phyloP scores from a whole-genome alignment of 2,797 vertebrate species.

The Ctenopoma kingsleyae region DNA sequence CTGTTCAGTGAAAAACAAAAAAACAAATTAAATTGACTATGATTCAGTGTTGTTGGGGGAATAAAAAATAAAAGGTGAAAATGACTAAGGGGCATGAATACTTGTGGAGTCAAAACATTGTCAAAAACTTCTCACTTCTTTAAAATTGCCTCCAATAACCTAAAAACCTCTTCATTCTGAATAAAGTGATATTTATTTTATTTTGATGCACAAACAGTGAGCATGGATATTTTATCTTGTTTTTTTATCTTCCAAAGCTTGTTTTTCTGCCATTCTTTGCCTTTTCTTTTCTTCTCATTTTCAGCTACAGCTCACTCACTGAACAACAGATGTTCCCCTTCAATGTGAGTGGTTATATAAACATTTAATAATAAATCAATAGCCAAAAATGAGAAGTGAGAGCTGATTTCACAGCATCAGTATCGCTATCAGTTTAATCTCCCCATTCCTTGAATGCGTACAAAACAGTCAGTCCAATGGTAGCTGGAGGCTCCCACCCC shows the following conservation, averaged over 20 bases:
- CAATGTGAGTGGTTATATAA: conserved; percentile 49
- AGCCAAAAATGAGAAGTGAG: conserved; percentile 26
- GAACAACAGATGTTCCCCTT: conserved; percentile 29
- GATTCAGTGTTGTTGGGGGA: no score
- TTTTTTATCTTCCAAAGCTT: neutral
- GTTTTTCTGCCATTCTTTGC: conserved; percentile 12
- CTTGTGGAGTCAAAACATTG: no score
- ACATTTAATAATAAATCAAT: conserved; percentile 65
- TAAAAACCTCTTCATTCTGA: neutral
- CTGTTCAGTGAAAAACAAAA: no score
- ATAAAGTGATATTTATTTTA: neutral
- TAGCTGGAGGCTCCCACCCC: conserved; percentile 37
- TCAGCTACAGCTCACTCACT: conserved; percentile 11
- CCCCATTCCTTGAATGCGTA: conserved; percentile 67
- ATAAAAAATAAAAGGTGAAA: no score
- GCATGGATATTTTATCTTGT: conserved; percentile 7
- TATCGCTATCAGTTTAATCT: conserved; percentile 71
- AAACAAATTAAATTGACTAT: no score
- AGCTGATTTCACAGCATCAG: conserved; percentile 48
- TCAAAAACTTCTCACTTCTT: no score
- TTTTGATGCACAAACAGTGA: conserved; percentile 15
- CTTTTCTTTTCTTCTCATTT: conserved; percentile 35
- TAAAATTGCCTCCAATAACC: no score
- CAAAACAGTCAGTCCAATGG: conserved; percentile 55
- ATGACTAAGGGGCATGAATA: no score